phyloP scores from a whole-genome alignment of 2,113 vertebrate species.

The Circaetus cinerascens region DNA sequence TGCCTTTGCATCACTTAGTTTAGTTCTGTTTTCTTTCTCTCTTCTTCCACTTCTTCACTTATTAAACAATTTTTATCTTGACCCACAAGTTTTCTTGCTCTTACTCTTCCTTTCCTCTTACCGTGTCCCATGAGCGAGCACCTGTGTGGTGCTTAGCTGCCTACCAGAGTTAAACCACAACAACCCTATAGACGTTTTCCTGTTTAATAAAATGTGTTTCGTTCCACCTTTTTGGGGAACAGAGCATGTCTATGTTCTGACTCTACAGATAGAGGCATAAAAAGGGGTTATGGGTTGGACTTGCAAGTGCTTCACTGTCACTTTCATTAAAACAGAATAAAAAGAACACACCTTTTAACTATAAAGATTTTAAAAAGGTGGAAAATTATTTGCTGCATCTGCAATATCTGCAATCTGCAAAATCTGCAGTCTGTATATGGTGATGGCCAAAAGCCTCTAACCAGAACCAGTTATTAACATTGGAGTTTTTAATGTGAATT shows the following conservation, averaged over 20 bases:
- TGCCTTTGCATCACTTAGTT: neutral
- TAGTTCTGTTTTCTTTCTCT: neutral
- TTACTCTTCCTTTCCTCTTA: neutral
- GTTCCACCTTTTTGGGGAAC: neutral
- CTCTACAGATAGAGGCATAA: neutral
- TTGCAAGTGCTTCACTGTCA: neutral
- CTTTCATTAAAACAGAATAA: neutral
- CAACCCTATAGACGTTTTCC: neutral
- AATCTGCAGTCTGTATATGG: neutral
- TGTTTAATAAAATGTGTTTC: neutral
- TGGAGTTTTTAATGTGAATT: neutral
- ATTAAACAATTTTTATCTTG: neutral
- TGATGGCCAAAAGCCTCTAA: neutral
- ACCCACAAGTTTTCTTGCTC: neutral
- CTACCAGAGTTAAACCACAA: neutral
- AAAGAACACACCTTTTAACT: neutral
- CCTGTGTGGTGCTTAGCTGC: neutral
- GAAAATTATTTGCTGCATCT: neutral
- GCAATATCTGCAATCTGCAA: too few species aligned
- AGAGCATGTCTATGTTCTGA: neutral
- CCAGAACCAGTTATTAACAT: neutral
- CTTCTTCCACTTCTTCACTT: neutral
- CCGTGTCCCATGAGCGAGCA: neutral
- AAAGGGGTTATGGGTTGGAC: neutral
- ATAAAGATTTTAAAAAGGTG: neutral